Percentiles rank a stretch among this genome's conserved stretches.
Conservation (phyloP, 2,888 invertebrate species). For the Pseudanteris insignis region DNA sequence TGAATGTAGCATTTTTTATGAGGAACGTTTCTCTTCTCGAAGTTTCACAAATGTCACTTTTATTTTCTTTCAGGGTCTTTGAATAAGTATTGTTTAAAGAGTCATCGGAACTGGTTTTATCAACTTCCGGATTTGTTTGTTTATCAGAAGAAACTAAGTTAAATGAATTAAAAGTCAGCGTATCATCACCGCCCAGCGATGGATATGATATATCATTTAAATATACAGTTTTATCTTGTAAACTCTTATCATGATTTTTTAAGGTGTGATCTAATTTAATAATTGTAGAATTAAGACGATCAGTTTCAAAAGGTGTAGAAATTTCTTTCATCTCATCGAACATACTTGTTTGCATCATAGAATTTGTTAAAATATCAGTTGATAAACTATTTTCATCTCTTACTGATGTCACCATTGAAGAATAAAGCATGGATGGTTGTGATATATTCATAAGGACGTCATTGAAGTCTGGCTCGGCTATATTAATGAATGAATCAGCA, state of each 20-base stretch:
- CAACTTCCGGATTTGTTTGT: slow-evolving; percentile 12
- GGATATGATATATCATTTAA: slow-evolving; percentile 1
- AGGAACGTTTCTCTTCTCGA: slow-evolving; percentile 7
- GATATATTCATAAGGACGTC: slow-evolving; percentile 59
- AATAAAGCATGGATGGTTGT: slow-evolving; percentile 57
- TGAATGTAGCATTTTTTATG: slow-evolving; percentile 4
- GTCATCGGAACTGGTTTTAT: slow-evolving; percentile 2
- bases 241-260: slow-evolving; percentile 1
- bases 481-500: slow-evolving; percentile 60
- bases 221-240: background rate
- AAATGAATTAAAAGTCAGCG: slow-evolving; percentile 3
- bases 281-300: slow-evolving; percentile 18
- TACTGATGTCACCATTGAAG: slow-evolving; percentile 48
- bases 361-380: slow-evolving; percentile 53
- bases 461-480: slow-evolving; percentile 57
- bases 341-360: slow-evolving; percentile 61
- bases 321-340: slow-evolving; percentile 52
- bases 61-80: slow-evolving; percentile 15
- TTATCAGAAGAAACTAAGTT: slow-evolving; percentile 4
- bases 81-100: slow-evolving; percentile 28
- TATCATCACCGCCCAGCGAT: background rate
- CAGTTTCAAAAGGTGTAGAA: slow-evolving; percentile 22
- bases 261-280: slow-evolving; percentile 3
- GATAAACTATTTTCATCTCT: slow-evolving; percentile 41
- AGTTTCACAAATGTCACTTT: background rate